Conservation (phyloP, 2,888 invertebrate genomes). For the Phasia obesa region DNA sequence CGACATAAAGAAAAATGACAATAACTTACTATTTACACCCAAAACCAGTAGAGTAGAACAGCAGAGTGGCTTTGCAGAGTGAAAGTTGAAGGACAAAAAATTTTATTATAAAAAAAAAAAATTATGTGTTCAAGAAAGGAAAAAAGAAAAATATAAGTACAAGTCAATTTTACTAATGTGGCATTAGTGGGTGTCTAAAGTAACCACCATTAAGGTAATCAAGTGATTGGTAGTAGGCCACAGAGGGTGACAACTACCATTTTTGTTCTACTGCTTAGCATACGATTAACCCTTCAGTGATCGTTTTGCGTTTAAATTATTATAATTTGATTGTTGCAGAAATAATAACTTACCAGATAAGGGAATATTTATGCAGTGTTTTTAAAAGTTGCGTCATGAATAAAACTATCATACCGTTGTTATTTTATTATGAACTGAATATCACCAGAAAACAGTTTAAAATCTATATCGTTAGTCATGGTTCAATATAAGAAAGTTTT, state of each 20-base stretch:
- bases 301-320: not conserved
- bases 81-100: slow-evolving; percentile 37
- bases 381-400: too few species aligned
- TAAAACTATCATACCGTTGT: too few species aligned
- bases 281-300: slow-evolving; percentile 25
- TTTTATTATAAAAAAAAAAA: slow-evolving; percentile 28
- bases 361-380: too few species aligned
- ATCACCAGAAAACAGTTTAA: too few species aligned
- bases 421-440: too few species aligned
- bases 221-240: slow-evolving; percentile 73
- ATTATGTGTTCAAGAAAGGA: slow-evolving; percentile 17
- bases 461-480: too few species aligned
- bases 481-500: too few species aligned
- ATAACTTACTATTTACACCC: slow-evolving; percentile 45
- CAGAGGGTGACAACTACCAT: slow-evolving; percentile 65
- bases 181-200: slow-evolving; percentile 68
- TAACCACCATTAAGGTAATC: slow-evolving; percentile 68
- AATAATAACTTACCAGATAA: too few species aligned
- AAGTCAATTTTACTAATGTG: slow-evolving; percentile 54
- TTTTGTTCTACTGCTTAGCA: not conserved
- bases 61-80: slow-evolving; percentile 20
- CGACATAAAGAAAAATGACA: slow-evolving; percentile 45
- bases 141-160: slow-evolving; percentile 7
- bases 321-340: too few species aligned
- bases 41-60: slow-evolving; percentile 49